Evolutionary conservation across 2,888 invertebrate species (phyloP), one percentile per base, ranked within the genome.

Genomic region (Latrodectus elegans): DNA sequence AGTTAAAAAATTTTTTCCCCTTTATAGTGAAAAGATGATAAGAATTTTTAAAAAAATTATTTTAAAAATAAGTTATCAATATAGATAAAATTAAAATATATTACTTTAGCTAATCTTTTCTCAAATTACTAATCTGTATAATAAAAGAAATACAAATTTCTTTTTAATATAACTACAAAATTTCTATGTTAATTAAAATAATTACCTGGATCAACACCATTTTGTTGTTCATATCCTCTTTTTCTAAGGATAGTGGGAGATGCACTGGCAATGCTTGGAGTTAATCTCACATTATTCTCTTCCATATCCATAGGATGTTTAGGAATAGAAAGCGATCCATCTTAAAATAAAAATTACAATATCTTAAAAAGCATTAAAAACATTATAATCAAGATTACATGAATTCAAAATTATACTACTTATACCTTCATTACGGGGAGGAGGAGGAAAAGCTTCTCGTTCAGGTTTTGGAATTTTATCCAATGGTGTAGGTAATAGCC

Each of bases 191-290:
- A 60, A 60, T 15, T 60, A 60, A 11, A 6, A 60, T 60, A 60
- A 15, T 60, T 67, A 95, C 95, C 94, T 96, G 96, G 95, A 94
- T 97, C 96, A 91, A 96, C 94, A 89, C 96, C 97, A 93, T 97
- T 96, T 93, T 96, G 94, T 92, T 97, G 97, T 91, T 98, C 97
- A 92, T 95, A 97, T 14, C 96, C 95, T 92, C 97, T 94, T 91
- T 97, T 95, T 92, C 97, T 97, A 90, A 93, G 92, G 91, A 97
- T 94, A 80, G 94, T 93, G 53, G 95, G 94, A 89, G 92, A 92
- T 55, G 92, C 90, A 90, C 92, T 92, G 88, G 92, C 92, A 65
- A 91, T 90, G 26, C 80, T 84, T 17, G 86, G 82, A 15, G 86
- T 81, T 60, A 89, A 55, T 11, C 81, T 73, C 4, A 80, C 79